Base-by-base conservation (phyloP, 2,888 invertebrate species). In the Aspidiotus destructor region DNA sequence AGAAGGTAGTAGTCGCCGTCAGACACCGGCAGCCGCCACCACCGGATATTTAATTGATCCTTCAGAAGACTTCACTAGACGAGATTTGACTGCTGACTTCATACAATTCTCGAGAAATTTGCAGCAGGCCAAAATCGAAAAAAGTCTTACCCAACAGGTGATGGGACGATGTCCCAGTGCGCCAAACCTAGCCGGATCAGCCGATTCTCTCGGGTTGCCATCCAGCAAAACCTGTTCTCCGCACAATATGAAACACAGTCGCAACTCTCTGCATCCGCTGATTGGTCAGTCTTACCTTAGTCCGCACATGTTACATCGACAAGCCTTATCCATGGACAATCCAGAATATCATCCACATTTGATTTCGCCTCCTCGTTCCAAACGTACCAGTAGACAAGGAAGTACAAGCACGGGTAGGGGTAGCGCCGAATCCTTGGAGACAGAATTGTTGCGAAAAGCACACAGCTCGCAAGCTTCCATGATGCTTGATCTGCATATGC, bases 271-370 rank as follows among this genome's bases (percentile, higher is more conserved):
- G 55, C 71, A 69, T 63, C 71, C 72, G 41, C 64, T 69, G 48
- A 64, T 69, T 42, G 61, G 69, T 16, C 71, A 69, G 17, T 53
- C 68, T 13, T 76, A 85, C 54, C 77, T 86, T 40, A 85, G 85
- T 75, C 85, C 86, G 0, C 71, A 75, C 64, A 80, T 82, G 28
- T 77, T 84, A 44, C 80, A 89, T 62, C 86, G 90, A 77, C 89
- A 91, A 78, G 89, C 91, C 28, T 79, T 90, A 70, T 89, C 89
- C 69, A 88, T 91, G 70, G 91, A 91, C 76, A 89, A 89, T 77
- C 75, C 75, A 8, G 75, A 75, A 41, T 75, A 75, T 70, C 72
- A 71, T 57, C 72, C 72, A 28, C 72, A 73, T 17, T 71, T 68
- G 62, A 73, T 73, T 62, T 74, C 74, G 1, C 74, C 74, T 3